phyloP scores from a whole-genome alignment of 53 echinoderm and acorn worm genomes.

The Zoroaster sp. region DNA sequence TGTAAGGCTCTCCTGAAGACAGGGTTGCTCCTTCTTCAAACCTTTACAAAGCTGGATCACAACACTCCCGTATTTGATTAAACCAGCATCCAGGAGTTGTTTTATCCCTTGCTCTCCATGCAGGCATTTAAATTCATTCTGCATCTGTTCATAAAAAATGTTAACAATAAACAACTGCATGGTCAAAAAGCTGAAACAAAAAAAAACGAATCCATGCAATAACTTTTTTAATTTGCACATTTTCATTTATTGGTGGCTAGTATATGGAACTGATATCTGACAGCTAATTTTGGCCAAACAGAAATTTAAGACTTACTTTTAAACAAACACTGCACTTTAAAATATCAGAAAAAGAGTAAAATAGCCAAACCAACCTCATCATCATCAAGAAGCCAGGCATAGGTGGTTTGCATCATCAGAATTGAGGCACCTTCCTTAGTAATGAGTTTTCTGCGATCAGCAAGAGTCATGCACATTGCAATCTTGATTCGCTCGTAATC shows the following conservation, averaged over 20 bases:
- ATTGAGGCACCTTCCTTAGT: neutral
- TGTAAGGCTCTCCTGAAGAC: neutral
- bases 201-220: too few relatives aligned
- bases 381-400: constrained; percentile 42
- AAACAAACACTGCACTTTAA: too few relatives aligned
- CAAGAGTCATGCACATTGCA: neutral
- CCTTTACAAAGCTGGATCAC: neutral
- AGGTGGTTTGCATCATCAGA: neutral
- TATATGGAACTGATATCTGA: too few relatives aligned
- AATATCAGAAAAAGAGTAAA: too few relatives aligned
- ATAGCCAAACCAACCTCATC: constrained; percentile 27
- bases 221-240: too few relatives aligned
- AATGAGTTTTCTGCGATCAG: neutral
- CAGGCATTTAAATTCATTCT: neutral
- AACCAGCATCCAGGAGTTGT: neutral
- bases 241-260: too few relatives aligned
- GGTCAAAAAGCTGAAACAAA: too few relatives aligned
- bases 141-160: neutral
- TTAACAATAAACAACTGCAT: too few relatives aligned
- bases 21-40: neutral
- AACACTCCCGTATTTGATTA: neutral
- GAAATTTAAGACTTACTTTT: too few relatives aligned
- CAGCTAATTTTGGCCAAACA: too few relatives aligned
- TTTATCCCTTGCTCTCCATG: neutral
- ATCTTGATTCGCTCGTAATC: constrained; percentile 7